A percentile compares a stretch with the other conserved stretches of the same genome.
Conservation (phyloP, 2,797 vertebrate genomes). For the Arctocebus calabarensis region DNA sequence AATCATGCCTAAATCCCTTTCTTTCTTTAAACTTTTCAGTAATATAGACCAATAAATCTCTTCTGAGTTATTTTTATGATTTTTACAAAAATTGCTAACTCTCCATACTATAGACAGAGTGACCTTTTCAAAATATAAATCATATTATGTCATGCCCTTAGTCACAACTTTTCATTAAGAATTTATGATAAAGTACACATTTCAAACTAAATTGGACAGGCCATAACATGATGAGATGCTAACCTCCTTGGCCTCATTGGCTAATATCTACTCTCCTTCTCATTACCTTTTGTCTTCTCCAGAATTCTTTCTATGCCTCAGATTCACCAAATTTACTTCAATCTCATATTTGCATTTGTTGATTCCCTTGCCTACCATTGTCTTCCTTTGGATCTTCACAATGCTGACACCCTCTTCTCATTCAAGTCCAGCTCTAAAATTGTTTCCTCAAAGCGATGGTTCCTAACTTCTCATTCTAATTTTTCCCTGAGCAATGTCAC, state of each 20-base stretch:
- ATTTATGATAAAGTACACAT: not conserved
- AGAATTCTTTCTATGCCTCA: not conserved
- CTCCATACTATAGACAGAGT: not conserved
- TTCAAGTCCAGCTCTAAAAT: not conserved
- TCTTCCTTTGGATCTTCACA: not conserved
- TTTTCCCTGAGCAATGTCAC: not conserved
- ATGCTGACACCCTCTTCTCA: not conserved
- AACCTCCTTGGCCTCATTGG: not conserved
- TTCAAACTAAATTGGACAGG: not conserved
- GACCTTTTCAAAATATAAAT: not conserved
- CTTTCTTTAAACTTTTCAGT: not conserved
- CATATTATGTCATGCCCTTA: not conserved
- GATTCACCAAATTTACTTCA: not conserved
- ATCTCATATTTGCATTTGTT: not conserved
- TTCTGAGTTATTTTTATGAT: not conserved
- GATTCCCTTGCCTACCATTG: not conserved
- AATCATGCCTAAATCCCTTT: not conserved
- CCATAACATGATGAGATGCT: not conserved
- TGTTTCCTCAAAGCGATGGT: not conserved
- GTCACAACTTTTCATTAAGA: not conserved
- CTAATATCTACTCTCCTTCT: not conserved
- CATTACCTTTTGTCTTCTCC: not conserved
- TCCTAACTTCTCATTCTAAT: not conserved
- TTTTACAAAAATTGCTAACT: conserved; percentile 12
- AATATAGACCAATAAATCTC: not conserved